Evolutionary conservation across 2,797 vertebrate species (phyloP).

Genomic region (Myripristis jacobus): DNA sequence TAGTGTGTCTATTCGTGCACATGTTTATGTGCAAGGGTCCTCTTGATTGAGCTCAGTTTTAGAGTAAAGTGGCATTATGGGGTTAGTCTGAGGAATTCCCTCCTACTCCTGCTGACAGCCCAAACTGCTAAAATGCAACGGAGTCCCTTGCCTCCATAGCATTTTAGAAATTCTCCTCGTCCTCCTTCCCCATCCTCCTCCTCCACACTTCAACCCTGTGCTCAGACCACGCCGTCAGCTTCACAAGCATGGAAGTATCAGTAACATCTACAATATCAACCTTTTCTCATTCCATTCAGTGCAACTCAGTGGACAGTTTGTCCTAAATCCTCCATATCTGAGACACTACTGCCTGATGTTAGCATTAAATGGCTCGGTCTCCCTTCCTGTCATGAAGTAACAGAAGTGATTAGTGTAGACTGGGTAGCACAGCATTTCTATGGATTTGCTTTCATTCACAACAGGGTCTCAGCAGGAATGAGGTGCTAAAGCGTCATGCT

Average conservation of each 20-base stretch:
- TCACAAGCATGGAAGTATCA: constrained; percentile 17
- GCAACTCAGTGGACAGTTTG: constrained; percentile 2
- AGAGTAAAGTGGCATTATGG: background rate
- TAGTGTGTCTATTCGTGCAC: constrained; percentile 6
- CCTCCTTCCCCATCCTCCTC: background rate
- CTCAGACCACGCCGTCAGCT: background rate
- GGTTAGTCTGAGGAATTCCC: background rate
- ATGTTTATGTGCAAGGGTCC: background rate
- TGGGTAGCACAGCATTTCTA: background rate
- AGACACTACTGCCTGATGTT: constrained; percentile 10
- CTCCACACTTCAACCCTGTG: background rate
- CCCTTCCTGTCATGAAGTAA: constrained; percentile 5
- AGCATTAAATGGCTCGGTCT: constrained; percentile 1
- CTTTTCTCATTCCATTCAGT: background rate
- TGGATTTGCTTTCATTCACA: constrained; percentile 12
- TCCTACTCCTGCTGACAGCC: background rate
- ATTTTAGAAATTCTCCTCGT: background rate
- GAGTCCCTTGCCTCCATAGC: constrained; percentile 1
- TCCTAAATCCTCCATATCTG: constrained; percentile 2
- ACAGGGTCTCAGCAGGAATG: background rate
- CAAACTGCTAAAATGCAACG: constrained; percentile 15
- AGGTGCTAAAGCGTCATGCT: background rate
- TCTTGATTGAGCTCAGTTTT: constrained; percentile 1
- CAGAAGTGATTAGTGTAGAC: background rate
- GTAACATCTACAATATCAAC: background rate